These are phyloP conservation scores for Pantherophis vulpinus DNA, from an alignment of 2,797 vertebrate species.

Conservation along the genomic window DNA sequence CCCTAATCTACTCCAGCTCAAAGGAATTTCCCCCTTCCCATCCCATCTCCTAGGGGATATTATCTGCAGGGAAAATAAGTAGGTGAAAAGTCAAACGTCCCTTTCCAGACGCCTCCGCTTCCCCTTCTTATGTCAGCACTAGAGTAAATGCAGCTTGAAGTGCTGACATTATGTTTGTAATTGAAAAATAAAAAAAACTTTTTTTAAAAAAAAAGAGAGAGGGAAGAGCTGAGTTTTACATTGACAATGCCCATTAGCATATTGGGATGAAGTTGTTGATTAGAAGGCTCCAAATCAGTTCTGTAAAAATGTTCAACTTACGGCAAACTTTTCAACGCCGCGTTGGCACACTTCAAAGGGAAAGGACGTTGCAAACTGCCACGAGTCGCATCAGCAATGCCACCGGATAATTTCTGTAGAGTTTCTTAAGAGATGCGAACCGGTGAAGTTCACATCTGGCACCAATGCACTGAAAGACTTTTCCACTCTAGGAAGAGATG, in stretches of 20 bases:
- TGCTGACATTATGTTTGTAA: no score
- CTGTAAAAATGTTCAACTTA: background rate
- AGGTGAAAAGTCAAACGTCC: no score
- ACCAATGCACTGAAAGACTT: background rate
- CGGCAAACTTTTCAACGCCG: background rate
- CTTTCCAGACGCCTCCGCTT: no score
- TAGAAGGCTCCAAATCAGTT: background rate
- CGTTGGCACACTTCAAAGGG: background rate
- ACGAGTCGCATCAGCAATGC: background rate
- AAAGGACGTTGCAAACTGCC: background rate
- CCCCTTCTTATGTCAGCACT: no score
- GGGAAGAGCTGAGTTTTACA: background rate
- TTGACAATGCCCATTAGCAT: background rate
- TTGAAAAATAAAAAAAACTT: no score
- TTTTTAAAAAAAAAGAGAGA: no score
- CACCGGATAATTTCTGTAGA: background rate
- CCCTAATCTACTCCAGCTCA: no score
- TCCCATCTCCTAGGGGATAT: no score
- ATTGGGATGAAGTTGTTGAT: background rate
- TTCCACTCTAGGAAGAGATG: background rate
- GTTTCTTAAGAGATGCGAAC: background rate
- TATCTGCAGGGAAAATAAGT: no score
- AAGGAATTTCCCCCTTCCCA: no score
- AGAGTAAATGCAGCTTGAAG: no score
- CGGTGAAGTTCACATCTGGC: background rate